Evolutionary conservation across 2,888 invertebrate genomes (phyloP).

Genomic region (Melieria omissa): DNA sequence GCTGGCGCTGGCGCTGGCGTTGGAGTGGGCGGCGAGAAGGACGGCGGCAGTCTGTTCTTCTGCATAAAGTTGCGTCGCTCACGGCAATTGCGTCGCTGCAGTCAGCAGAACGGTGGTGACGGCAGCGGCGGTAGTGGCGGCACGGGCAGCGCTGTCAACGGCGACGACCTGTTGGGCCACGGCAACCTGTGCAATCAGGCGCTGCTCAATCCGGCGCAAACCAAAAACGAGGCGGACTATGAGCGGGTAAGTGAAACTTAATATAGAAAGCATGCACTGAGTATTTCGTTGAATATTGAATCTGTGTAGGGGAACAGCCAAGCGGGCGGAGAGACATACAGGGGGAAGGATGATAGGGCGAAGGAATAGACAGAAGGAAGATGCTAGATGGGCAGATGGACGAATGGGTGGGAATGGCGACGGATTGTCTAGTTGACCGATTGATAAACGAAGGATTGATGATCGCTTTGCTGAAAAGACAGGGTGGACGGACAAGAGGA

Average conservation of each 20-base stretch:
- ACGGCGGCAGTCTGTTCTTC: constrained; percentile 62
- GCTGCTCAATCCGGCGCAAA: constrained; percentile 62
- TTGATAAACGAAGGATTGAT: too few relatives aligned
- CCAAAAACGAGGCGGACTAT: constrained; percentile 63
- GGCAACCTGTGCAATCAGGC: constrained; percentile 63
- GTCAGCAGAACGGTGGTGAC: constrained; percentile 57
- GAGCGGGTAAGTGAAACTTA: constrained; percentile 57
- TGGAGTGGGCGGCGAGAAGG: constrained; percentile 45
- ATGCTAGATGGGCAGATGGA: too few relatives aligned
- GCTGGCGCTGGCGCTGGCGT: constrained; percentile 30
- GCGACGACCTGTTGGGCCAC: constrained; percentile 51
- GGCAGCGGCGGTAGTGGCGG: constrained; percentile 51
- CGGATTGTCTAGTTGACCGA: too few relatives aligned
- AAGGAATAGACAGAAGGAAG: background rate
- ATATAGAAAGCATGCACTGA: background rate
- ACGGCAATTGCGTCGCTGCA: constrained; percentile 57
- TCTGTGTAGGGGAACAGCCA: background rate
- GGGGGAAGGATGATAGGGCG: background rate
- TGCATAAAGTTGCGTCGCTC: constrained; percentile 62
- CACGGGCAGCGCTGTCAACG: constrained; percentile 45
- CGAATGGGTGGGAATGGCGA: too few relatives aligned
- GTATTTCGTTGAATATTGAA: background rate
- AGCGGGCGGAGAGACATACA: background rate
- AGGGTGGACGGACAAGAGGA: too few relatives aligned
- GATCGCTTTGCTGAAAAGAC: too few relatives aligned